Evolutionary conservation across 2,888 invertebrate species (phyloP).

Genomic region (Euplexia lucipara): DNA sequence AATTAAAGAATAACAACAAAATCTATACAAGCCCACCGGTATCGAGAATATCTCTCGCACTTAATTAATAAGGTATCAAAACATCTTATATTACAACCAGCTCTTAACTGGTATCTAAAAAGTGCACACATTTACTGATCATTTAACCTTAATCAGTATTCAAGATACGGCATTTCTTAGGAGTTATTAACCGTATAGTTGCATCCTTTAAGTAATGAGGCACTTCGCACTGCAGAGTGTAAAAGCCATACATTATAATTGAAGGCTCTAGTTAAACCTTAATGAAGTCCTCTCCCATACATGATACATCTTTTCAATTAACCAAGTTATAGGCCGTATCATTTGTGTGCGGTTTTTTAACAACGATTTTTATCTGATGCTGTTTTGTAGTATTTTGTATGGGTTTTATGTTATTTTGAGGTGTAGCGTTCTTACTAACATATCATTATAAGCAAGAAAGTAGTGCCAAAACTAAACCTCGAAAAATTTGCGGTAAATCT

Average conservation of each 20-base stretch:
- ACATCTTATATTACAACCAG: slow-evolving; percentile 41
- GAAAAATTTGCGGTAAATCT: no score
- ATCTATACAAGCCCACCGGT: no score
- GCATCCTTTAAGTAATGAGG: slow-evolving; percentile 63
- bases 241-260: slow-evolving; percentile 47
- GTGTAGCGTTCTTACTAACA: no score
- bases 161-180: slow-evolving; percentile 51
- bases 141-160: slow-evolving; percentile 52
- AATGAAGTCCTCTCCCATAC: slow-evolving; percentile 61
- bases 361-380: slow-evolving; percentile 19
- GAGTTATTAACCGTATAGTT: slow-evolving; percentile 45
- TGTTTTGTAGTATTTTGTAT: not conserved
- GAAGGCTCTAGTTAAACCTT: slow-evolving; percentile 49
- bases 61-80: slow-evolving; percentile 29
- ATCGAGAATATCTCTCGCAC: not conserved
- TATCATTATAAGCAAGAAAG: no score
- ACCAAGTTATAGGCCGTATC: slow-evolving; percentile 27
- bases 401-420: not conserved
- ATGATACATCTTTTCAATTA: slow-evolving; percentile 64
- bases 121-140: slow-evolving; percentile 28
- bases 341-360: slow-evolving; percentile 27
- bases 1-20: no score
- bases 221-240: slow-evolving; percentile 52
- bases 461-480: no score
- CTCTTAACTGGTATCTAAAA: slow-evolving; percentile 38